These are phyloP conservation scores for Megalurothrips usitatus DNA, from an alignment of 2,888 invertebrate species.

Conservation along the genomic window DNA sequence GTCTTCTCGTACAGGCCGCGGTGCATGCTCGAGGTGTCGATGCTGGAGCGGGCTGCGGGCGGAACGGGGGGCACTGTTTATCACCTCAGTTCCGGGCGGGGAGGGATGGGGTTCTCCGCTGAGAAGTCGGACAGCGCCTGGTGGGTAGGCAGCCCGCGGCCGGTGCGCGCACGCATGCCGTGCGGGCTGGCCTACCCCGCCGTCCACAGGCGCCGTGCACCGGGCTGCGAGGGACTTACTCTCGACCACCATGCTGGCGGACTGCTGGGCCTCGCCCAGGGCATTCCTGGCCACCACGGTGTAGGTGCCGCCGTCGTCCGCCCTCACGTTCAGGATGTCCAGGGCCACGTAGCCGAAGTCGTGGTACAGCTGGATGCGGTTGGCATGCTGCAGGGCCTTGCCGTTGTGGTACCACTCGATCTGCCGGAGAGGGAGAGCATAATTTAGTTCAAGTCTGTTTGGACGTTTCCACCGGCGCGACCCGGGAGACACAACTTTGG, in stretches of 20 bases:
- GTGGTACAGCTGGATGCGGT: conserved; percentile 88
- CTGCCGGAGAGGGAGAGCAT: conserved; percentile 40
- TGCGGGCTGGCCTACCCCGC: too few species aligned
- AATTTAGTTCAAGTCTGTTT: background rate
- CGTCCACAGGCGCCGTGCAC: too few species aligned
- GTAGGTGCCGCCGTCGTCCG: conserved; percentile 90
- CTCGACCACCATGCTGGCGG: conserved; percentile 81
- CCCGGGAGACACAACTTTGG: conserved; percentile 31
- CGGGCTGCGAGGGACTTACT: conserved; percentile 59
- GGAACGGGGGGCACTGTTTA: conserved; percentile 29
- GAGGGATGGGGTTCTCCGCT: too few species aligned
- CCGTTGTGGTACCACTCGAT: conserved; percentile 98
- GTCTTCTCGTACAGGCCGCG: conserved; percentile 82
- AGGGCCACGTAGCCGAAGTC: conserved; percentile 97
- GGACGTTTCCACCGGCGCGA: background rate
- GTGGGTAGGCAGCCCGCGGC: too few species aligned
- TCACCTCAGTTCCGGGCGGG: too few species aligned
- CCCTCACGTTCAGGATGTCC: conserved; percentile 86
- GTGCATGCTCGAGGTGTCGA: conserved; percentile 88
- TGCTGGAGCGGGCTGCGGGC: conserved; percentile 72
- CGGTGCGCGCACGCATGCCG: too few species aligned
- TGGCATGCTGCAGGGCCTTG: conserved; percentile 79
- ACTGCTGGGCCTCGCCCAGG: conserved; percentile 80
- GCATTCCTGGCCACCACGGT: conserved; percentile 89
- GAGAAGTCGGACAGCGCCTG: too few species aligned